phyloP scores from a whole-genome alignment of 2,888 invertebrate genomes.

The Ormyrus labotus region DNA sequence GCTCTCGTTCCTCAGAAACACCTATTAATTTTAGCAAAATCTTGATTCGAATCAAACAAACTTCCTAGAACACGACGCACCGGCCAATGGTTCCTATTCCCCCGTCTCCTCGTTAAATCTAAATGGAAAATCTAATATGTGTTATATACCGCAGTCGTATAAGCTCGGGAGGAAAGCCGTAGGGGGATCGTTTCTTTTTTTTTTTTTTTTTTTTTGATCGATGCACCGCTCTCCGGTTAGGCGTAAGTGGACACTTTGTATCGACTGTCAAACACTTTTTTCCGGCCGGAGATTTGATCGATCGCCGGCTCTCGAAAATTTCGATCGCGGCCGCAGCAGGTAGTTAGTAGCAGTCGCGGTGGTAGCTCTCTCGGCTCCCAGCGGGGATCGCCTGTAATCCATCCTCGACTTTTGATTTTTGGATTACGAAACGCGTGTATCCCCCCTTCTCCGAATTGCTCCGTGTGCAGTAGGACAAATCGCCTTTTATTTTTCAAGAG shows the following conservation, averaged over 20 bases:
- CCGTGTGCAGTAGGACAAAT: slow-evolving; percentile 13
- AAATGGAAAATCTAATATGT: slow-evolving; percentile 50
- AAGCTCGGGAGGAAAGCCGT: background rate
- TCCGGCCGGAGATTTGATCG: slow-evolving; percentile 41
- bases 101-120: slow-evolving; percentile 35
- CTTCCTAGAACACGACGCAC: slow-evolving; percentile 15
- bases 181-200: slow-evolving; percentile 5
- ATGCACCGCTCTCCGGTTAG: slow-evolving; percentile 22
- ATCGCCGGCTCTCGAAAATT: slow-evolving; percentile 36
- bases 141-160: slow-evolving; percentile 2
- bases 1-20: background rate
- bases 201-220: slow-evolving; percentile 46
- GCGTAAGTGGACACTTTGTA: slow-evolving; percentile 57
- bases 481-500: slow-evolving; percentile 25
- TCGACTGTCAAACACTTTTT: slow-evolving; percentile 56
- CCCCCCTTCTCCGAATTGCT: slow-evolving; percentile 24
- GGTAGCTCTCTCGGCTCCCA: background rate
- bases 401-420: slow-evolving; percentile 40
- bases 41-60: slow-evolving; percentile 3
- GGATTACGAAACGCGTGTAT: slow-evolving; percentile 27
- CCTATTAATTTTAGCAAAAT: slow-evolving; percentile 36
- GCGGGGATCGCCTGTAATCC: slow-evolving; percentile 29
- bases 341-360: slow-evolving; percentile 19
- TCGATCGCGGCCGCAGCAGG: slow-evolving; percentile 46
- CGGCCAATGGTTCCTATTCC: too few relatives aligned